Evolutionary conservation across 1,140 invertebrate species (phyloP), one percentile per base, ranked within the genome.

Genomic region (Mamestra configurata): DNA sequence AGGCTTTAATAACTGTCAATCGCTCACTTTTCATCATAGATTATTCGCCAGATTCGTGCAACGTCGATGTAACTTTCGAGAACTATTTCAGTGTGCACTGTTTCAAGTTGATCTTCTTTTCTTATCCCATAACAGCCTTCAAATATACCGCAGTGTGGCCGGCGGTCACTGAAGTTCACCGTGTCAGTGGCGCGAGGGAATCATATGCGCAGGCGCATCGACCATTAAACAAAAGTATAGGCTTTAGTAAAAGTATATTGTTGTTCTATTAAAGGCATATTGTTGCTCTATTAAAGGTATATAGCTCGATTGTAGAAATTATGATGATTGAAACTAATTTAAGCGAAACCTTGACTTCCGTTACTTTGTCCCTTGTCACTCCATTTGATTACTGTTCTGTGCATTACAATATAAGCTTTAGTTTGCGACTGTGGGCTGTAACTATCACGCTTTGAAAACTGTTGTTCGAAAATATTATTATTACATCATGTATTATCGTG

Each of bases 111-210:
- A 66, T 66, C 61, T 70, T 70, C 20, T 70, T 46, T 70, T 24
- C 43, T 40, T n/a, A 18, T 61, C 8, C 18, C 27, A 18, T 61
- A n/a, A 61, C 5, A 10, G 53, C 6, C 22, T n/a, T n/a, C 4
- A 3, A 49, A 15, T 20, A 70, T 27, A 24, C 13, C 20, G 22
- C 40, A 27, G 66, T 22, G 2, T 10, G 24, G 37, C 20, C n/a
- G 13, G 40, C 59, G 61, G 72, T 72, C 82, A 57, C 57, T 51
- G 1, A 22, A 35, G 82, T 81, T 84, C 82, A 84, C 77, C 11
- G 77, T 81, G 82, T 84, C 82, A 84, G 82, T 84, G 77, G 79
- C 71, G 57, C 82, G 77, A 72, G 79, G 53, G 79, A 81, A 83
- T 46, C 40, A 72, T 6, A 70, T 66, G 66, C 77, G 66, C 51